These are phyloP conservation scores for Gandaritis pyraliata DNA, from an alignment of 2,888 invertebrate genomes.

Conservation along the genomic window DNA sequence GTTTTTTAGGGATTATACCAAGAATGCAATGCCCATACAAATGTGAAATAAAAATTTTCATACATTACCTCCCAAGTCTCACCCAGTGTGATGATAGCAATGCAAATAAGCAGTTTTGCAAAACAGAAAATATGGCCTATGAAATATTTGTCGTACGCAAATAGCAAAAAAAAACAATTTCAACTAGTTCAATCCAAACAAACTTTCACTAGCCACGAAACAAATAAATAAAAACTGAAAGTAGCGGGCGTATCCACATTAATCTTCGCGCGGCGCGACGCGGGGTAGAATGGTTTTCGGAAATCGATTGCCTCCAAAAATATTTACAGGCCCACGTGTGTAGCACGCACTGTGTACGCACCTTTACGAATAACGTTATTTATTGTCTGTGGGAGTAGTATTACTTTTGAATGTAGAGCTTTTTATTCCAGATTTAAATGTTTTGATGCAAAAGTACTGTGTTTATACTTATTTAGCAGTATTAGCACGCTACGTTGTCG, in stretches of 20 bases:
- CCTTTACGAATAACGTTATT: slow-evolving; percentile 49
- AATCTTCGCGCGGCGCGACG: slow-evolving; percentile 53
- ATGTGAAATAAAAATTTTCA: no score
- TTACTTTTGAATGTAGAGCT: slow-evolving; percentile 9
- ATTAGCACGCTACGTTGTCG: no score
- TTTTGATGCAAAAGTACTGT: not conserved
- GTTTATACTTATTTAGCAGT: no score
- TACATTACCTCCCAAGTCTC: no score
- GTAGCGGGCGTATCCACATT: slow-evolving; percentile 57
- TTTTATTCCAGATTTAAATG: slow-evolving; percentile 1
- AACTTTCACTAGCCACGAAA: slow-evolving; percentile 23
- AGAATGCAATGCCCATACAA: no score
- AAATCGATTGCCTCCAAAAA: slow-evolving; percentile 84
- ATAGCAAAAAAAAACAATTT: slow-evolving; percentile 18
- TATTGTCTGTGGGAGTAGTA: slow-evolving; percentile 22
- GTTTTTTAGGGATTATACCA: no score
- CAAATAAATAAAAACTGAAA: slow-evolving; percentile 32
- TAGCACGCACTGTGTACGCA: slow-evolving; percentile 53
- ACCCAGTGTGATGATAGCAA: no score
- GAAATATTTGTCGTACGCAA: not conserved
- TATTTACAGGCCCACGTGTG: slow-evolving; percentile 82
- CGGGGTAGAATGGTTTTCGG: slow-evolving; percentile 82
- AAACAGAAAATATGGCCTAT: not conserved
- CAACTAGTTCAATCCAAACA: slow-evolving; percentile 22
- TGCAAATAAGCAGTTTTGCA: not conserved